Percentiles rank a stretch among this genome's conserved stretches.
phyloP scores from a whole-genome alignment of 1,140 invertebrate species.

The Drosophila setifemur region DNA sequence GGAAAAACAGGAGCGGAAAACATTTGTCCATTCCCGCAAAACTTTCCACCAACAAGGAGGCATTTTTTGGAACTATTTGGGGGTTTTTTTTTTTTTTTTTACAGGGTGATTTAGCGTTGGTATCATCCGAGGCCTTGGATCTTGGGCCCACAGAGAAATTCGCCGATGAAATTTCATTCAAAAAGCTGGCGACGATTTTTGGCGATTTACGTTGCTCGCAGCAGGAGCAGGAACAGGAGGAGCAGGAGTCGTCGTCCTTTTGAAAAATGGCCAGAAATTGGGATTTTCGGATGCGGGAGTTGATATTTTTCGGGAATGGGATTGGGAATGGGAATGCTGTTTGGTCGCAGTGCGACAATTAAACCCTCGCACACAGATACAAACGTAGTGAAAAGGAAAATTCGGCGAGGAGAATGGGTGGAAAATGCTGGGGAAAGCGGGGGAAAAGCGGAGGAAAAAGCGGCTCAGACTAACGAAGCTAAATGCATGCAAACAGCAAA shows the following conservation, averaged over 20 bases:
- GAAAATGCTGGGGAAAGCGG: constrained; percentile 3
- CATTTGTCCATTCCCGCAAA: too few relatives aligned
- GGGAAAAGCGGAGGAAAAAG: constrained; percentile 10
- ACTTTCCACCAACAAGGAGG: too few relatives aligned
- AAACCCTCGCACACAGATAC: constrained; percentile 32
- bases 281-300: background rate
- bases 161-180: constrained; percentile 64
- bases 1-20: constrained; percentile 51
- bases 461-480: constrained; percentile 69
- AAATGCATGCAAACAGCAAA: constrained; percentile 64
- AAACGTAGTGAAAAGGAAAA: constrained; percentile 10
- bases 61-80: too few relatives aligned
- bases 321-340: background rate
- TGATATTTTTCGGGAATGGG: background rate
- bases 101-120: too few relatives aligned
- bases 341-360: constrained; percentile 63
- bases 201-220: constrained; percentile 55
- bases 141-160: constrained; percentile 55
- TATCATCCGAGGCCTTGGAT: too few relatives aligned
- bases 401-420: constrained; percentile 4
- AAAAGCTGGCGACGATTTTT: constrained; percentile 61
- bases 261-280: constrained; percentile 58
- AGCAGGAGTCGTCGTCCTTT: too few relatives aligned
- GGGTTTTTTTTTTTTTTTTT: too few relatives aligned
- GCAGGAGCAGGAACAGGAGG: too few relatives aligned